Evolutionary conservation across 2,113 vertebrate genomes (phyloP).

Genomic region (Opisthocomus hoazin): DNA sequence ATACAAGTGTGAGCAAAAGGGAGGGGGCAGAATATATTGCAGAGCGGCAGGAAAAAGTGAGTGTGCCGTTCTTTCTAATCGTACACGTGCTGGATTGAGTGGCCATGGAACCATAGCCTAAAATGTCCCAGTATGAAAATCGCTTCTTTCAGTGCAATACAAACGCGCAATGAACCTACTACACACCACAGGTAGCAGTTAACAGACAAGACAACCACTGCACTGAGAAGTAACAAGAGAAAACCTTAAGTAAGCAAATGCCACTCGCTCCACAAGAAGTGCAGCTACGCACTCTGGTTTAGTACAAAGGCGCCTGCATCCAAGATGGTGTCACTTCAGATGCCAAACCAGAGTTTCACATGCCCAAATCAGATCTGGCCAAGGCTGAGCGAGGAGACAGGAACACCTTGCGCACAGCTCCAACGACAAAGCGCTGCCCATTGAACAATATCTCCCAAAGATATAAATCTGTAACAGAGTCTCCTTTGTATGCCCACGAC

Average conservation of each 20-base stretch:
- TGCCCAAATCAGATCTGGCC: neutral
- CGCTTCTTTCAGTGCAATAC: neutral
- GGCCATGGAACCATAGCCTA: neutral
- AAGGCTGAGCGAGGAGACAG: neutral
- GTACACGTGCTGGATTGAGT: neutral
- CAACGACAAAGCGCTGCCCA: neutral
- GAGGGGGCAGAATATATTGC: neutral
- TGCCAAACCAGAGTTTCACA: neutral
- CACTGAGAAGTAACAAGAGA: neutral
- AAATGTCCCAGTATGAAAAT: neutral
- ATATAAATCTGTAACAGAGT: neutral
- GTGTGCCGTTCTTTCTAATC: fast-evolving
- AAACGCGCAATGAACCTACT: neutral
- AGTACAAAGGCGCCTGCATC: neutral
- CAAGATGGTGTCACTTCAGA: neutral
- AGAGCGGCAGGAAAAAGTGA: neutral
- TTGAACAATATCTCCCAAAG: neutral
- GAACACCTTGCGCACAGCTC: neutral
- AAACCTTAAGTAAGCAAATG: neutral
- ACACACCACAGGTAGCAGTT: neutral
- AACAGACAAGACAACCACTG: neutral
- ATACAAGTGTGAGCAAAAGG: neutral
- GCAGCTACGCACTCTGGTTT: neutral
- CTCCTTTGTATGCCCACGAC: neutral
- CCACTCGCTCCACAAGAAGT: neutral